phyloP scores from a whole-genome alignment of 2,113 vertebrate species.

The Scalopus aquaticus region DNA sequence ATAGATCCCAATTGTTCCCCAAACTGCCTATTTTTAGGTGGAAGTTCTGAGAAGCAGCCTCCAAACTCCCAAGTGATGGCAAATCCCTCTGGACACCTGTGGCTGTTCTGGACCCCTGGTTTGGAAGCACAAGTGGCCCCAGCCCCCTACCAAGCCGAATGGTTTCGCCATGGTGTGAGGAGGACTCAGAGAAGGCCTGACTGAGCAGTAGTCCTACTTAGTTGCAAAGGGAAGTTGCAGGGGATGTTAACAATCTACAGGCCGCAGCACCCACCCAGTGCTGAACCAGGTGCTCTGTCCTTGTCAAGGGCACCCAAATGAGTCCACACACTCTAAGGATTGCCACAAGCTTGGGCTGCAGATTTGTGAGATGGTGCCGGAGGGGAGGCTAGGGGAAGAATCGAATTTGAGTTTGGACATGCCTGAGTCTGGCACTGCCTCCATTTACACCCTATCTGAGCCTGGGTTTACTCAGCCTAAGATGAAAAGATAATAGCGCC shows the following conservation, averaged over 20 bases:
- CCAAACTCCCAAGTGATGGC: no score
- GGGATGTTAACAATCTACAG: not conserved
- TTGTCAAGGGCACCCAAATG: not conserved
- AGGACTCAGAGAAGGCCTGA: no score
- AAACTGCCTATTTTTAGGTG: not conserved
- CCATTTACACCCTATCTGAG: not conserved
- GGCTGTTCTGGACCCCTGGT: not conserved
- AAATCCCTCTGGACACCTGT: not conserved
- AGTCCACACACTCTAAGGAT: no score
- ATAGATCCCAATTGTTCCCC: rapidly evolving
- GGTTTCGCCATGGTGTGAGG: not conserved
- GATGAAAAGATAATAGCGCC: not conserved
- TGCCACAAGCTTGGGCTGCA: not conserved
- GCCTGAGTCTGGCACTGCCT: not conserved
- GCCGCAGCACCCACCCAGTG: not conserved
- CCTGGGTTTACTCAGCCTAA: not conserved
- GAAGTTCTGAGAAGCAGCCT: not conserved
- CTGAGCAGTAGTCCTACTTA: not conserved
- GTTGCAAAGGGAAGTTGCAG: no score
- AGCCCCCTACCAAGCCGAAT: not conserved
- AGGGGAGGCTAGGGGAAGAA: no score
- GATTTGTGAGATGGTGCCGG: not conserved
- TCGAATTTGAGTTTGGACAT: not conserved
- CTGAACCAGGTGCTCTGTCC: not conserved
- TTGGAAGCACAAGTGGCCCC: not conserved